These are phyloP conservation scores for Drosophila yakuba DNA, from an alignment of 1,140 invertebrate genomes.

Conservation along the genomic window DNA sequence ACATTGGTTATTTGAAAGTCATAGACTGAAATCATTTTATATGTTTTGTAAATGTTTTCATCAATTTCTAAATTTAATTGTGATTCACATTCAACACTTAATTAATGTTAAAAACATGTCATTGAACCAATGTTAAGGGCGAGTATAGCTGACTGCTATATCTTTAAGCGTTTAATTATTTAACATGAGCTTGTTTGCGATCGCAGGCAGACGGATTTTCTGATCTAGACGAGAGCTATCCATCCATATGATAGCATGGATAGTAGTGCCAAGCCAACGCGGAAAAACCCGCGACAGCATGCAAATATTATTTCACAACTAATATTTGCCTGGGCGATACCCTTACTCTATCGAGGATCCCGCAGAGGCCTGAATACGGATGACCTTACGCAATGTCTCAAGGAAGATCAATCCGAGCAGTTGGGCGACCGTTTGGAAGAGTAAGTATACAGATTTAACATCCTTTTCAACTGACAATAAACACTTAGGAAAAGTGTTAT, in stretches of 20 bases:
- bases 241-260: constrained; percentile 69
- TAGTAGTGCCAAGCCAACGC: constrained; percentile 74
- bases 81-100: not conserved
- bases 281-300: constrained; percentile 73
- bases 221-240: not conserved
- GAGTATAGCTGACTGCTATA: constrained; percentile 9
- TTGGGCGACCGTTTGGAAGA: constrained; percentile 82
- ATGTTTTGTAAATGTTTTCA: not conserved
- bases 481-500: not conserved
- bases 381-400: constrained; percentile 80
- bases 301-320: constrained; percentile 83
- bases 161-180: constrained; percentile 12
- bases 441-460: constrained; percentile 55
- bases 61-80: not conserved
- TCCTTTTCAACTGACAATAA: not conserved
- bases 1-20: not conserved
- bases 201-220: constrained; percentile 14
- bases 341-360: constrained; percentile 77
- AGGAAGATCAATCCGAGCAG: constrained; percentile 77
- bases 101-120: not conserved
- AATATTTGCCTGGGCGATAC: constrained; percentile 83
- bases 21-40: too few species aligned
- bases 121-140: not conserved
- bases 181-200: constrained; percentile 18
- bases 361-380: constrained; percentile 71